Evolutionary conservation across 2,888 invertebrate genomes (phyloP).

Genomic region (Andrena dorsata): DNA sequence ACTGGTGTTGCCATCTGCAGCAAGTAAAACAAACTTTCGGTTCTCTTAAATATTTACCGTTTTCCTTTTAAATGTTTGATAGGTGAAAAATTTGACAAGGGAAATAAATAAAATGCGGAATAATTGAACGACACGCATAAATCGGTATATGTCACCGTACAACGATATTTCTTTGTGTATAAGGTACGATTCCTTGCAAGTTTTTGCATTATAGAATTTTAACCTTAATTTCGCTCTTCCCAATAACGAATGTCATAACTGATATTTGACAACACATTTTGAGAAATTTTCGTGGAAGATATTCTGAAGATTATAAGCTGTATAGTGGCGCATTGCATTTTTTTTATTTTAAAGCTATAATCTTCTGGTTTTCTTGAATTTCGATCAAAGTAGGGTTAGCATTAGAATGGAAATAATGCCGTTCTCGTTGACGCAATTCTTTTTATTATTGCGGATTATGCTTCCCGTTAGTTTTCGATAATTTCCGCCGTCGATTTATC

Average conservation of each 20-base stretch:
- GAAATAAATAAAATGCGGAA: constrained; percentile 31
- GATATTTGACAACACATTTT: constrained; percentile 22
- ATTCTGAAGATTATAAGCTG: neutral
- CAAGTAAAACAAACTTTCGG: constrained; percentile 22
- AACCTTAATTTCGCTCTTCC: constrained; percentile 49
- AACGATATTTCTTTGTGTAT: constrained; percentile 12
- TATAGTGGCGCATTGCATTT: neutral
- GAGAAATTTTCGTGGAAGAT: neutral
- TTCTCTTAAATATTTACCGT: constrained; percentile 60
- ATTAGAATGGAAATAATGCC: neutral
- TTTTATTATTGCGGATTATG: neutral
- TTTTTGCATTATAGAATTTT: constrained; percentile 17
- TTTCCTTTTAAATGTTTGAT: constrained; percentile 53
- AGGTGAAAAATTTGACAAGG: constrained; percentile 30
- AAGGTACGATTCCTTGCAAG: constrained; percentile 31
- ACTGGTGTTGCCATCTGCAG: constrained; percentile 57
- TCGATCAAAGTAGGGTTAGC: constrained; percentile 13
- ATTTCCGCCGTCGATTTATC: neutral
- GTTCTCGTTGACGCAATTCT: neutral
- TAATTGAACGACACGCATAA: constrained; percentile 18
- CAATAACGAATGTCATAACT: constrained; percentile 35
- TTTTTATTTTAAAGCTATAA: neutral
- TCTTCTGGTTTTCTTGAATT: neutral
- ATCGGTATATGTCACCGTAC: constrained; percentile 4
- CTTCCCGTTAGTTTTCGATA: neutral